Conservation (phyloP, 2,888 invertebrate species). For the Bedellia somnulentella region DNA sequence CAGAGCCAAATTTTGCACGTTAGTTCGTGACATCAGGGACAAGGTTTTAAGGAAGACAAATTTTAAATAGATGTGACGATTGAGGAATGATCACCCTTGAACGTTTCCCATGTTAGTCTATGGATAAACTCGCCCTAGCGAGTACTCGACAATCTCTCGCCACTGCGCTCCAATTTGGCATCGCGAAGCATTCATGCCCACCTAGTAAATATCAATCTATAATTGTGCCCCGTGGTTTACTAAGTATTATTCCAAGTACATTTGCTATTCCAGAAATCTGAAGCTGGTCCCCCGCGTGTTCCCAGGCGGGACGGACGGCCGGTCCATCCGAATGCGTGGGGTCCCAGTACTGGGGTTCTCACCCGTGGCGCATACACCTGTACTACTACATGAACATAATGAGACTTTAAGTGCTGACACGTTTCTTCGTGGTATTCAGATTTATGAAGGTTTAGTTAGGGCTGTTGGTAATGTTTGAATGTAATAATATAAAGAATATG, state of each 20-base stretch:
- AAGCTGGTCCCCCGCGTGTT: conserved; percentile 66
- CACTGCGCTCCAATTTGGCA: no score
- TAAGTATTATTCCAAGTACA: background rate
- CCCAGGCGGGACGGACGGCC: conserved; percentile 78
- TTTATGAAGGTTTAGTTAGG: conserved; percentile 71
- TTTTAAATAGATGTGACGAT: no score
- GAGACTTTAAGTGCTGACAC: conserved; percentile 78
- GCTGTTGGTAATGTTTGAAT: conserved; percentile 60
- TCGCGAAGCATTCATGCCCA: no score
- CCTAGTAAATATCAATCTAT: no score
- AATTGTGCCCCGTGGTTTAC: background rate
- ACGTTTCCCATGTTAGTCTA: no score
- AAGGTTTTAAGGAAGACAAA: no score
- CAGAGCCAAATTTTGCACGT: no score
- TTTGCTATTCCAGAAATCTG: conserved; percentile 28
- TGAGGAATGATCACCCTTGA: no score
- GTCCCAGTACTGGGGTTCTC: conserved; percentile 89
- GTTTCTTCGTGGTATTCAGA: conserved; percentile 80
- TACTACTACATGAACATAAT: conserved; percentile 88
- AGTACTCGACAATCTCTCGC: no score
- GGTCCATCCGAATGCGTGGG: conserved; percentile 69
- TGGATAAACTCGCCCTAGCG: no score
- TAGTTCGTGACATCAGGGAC: no score
- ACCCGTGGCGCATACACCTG: conserved; percentile 82
- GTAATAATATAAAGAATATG: background rate